These are phyloP conservation scores for Oncorhynchus kisutch DNA, from an alignment of 2,113 vertebrate species.

Conservation along the genomic window DNA sequence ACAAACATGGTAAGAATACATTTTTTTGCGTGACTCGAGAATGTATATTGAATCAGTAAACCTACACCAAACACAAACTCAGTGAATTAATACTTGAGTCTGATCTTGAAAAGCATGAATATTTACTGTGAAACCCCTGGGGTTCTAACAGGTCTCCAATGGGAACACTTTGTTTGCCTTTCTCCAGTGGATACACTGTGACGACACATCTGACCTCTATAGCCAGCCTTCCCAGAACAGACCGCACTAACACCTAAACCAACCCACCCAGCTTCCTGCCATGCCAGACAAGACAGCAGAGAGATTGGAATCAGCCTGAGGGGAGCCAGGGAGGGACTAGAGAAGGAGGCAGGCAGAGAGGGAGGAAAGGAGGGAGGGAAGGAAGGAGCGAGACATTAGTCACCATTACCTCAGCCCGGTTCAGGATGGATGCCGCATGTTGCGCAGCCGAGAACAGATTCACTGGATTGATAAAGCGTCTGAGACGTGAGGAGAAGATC, in stretches of 20 bases:
- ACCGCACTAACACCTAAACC: background rate
- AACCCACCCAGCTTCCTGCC: background rate
- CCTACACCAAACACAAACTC: background rate
- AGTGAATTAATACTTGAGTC: background rate
- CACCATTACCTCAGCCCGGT: background rate
- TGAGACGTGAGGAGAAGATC: background rate
- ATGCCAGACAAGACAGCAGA: background rate
- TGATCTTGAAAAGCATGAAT: background rate
- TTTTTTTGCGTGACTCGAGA: background rate
- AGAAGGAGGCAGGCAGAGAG: no score
- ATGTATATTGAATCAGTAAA: background rate
- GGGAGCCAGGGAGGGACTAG: background rate
- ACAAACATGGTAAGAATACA: background rate
- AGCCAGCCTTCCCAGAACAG: background rate
- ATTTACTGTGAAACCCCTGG: background rate
- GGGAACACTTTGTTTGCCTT: background rate
- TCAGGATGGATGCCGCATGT: background rate
- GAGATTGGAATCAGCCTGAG: background rate
- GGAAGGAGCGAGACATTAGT: background rate
- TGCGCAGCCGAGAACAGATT: background rate
- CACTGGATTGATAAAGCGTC: background rate
- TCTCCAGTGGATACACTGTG: background rate
- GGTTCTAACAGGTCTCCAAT: background rate
- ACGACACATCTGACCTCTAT: background rate
- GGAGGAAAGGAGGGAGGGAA: background rate